Conservation (phyloP, 1,140 invertebrate species). For the Euura lappo region DNA sequence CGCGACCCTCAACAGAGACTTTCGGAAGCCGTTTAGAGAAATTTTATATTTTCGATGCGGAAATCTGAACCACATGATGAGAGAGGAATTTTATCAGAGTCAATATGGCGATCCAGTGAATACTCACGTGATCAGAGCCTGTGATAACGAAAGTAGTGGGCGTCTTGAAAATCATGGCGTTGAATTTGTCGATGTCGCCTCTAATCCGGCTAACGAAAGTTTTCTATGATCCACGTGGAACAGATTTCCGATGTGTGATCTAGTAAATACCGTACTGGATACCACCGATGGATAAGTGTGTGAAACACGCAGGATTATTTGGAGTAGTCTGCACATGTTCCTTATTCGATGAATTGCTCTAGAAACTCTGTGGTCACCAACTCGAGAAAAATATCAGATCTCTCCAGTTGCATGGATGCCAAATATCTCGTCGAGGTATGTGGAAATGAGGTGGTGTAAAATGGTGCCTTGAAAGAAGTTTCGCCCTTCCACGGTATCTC, state of each 20-base stretch:
- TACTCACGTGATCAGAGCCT: constrained; percentile 49
- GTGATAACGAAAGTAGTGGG: constrained; percentile 38
- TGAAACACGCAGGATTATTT: neutral
- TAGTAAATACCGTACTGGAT: neutral
- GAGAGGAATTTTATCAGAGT: constrained; percentile 90
- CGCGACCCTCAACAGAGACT: constrained; percentile 89
- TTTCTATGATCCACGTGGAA: constrained; percentile 49
- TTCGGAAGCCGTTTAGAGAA: constrained; percentile 90
- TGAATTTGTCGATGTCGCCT: constrained; percentile 25
- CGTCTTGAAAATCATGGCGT: constrained; percentile 36
- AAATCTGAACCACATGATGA: constrained; percentile 88
- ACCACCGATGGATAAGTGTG: neutral
- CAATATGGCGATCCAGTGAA: constrained; percentile 82
- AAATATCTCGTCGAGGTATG: no score
- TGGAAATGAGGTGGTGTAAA: no score
- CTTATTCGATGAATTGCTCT: neutral
- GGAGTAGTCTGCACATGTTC: neutral
- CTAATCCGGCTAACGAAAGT: constrained; percentile 51
- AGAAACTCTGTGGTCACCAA: neutral
- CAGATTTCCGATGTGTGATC: neutral
- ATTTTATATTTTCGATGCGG: constrained; percentile 88
- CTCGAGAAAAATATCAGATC: neutral
- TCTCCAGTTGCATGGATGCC: no score
- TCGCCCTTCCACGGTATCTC: no score
- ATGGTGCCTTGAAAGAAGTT: neutral